Conservation (phyloP, 2,113 vertebrate genomes). For the Antechinus stuartii region DNA sequence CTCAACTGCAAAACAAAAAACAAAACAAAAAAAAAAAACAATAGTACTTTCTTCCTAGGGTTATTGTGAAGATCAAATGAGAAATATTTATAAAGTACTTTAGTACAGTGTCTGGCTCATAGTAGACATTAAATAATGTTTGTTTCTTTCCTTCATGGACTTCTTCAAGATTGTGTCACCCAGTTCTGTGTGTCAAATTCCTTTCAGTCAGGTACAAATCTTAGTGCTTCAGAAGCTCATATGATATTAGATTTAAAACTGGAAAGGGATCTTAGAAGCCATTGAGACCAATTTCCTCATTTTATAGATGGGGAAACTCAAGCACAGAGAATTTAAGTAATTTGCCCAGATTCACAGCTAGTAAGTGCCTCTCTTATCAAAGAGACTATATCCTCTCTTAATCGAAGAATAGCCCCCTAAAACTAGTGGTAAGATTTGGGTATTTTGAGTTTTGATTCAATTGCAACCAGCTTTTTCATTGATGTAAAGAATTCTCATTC, state of each 20-base stretch:
- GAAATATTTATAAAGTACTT: background rate
- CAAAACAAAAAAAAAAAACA: no score
- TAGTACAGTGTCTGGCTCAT: background rate
- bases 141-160: background rate
- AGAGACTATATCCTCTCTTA: background rate
- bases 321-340: background rate
- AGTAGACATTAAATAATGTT: background rate
- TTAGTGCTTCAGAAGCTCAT: background rate
- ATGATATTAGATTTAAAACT: background rate
- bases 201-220: background rate
- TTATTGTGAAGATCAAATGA: background rate
- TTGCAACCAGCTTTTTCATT: background rate
- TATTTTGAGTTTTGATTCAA: background rate
- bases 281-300: background rate
- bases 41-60: background rate
- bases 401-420: background rate
- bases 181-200: background rate
- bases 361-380: background rate
- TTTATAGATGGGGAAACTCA: background rate
- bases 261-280: background rate
- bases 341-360: background rate
- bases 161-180: background rate
- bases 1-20: background rate
- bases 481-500: background rate
- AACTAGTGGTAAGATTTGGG: background rate